Evolutionary conservation across 2,797 vertebrate genomes (phyloP).

Genomic region (Thamnophis elegans): DNA sequence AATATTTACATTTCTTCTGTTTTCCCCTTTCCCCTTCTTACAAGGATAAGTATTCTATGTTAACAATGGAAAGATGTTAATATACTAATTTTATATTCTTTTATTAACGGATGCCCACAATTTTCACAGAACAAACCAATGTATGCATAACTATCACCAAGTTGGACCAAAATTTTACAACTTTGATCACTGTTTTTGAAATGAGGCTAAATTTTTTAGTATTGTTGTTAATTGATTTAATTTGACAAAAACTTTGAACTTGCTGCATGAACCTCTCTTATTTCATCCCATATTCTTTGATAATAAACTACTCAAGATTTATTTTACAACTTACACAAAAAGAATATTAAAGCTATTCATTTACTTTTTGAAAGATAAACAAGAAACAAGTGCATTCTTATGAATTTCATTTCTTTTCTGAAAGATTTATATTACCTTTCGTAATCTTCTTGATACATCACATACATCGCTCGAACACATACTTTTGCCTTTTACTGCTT

Average conservation of each 20-base stretch:
- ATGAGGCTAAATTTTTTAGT: not conserved
- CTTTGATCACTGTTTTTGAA: not conserved
- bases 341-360: not conserved
- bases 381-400: not conserved
- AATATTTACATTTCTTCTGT: not conserved
- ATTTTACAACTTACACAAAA: not conserved
- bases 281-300: not conserved
- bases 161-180: not conserved
- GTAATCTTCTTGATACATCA: conserved; percentile 56
- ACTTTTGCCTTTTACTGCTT: conserved; percentile 42
- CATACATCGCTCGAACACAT: conserved; percentile 40
- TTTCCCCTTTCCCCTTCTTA: not conserved
- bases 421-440: conserved; percentile 56
- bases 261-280: not conserved
- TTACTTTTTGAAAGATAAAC: not conserved
- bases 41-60: not conserved
- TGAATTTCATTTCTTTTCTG: conserved; percentile 9
- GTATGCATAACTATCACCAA: not conserved
- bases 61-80: not conserved
- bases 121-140: not conserved
- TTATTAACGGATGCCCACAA: not conserved
- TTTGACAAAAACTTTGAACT: not conserved
- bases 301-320: not conserved
- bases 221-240: not conserved
- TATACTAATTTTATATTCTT: not conserved